Conservation (phyloP, 2,888 invertebrate species). For the Ophion ventricosus region DNA sequence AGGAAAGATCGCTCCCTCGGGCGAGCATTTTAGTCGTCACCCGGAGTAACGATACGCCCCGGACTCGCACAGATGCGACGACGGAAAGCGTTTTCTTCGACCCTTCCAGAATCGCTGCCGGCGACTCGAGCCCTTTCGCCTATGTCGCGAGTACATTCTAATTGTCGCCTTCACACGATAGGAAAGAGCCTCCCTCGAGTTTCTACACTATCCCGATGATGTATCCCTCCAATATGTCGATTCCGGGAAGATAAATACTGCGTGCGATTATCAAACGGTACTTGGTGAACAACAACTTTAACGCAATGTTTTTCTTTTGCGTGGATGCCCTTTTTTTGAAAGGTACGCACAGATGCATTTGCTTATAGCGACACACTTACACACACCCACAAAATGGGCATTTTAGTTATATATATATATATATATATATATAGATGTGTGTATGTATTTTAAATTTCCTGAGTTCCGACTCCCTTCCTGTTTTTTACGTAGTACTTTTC, state of each 20-base stretch:
- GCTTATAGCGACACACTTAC: too few relatives aligned
- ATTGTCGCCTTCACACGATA: conserved; percentile 54
- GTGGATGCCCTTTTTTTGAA: neutral
- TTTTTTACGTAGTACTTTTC: too few relatives aligned
- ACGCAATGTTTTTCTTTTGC: neutral
- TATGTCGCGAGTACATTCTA: conserved; percentile 62
- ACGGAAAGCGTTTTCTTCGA: conserved; percentile 51
- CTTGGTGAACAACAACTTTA: neutral
- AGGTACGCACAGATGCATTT: neutral
- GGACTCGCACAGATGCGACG: conserved; percentile 26
- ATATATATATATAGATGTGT: too few relatives aligned
- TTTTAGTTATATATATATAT: too few relatives aligned
- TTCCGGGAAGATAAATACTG: conserved; percentile 2
- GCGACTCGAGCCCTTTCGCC: conserved; percentile 26
- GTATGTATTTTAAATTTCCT: too few relatives aligned
- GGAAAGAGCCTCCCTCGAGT: conserved; percentile 23
- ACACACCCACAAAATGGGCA: too few relatives aligned
- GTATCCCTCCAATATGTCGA: conserved; percentile 34
- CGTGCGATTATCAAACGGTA: neutral
- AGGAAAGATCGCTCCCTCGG: conserved; percentile 53
- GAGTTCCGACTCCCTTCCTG: too few relatives aligned
- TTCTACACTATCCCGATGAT: conserved; percentile 29
- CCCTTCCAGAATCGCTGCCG: conserved; percentile 29
- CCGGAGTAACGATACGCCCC: conserved; percentile 9
- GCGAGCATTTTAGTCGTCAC: conserved; percentile 44